Base-by-base conservation (phyloP, 2,888 invertebrate genomes). In the Acleris holmiana region DNA sequence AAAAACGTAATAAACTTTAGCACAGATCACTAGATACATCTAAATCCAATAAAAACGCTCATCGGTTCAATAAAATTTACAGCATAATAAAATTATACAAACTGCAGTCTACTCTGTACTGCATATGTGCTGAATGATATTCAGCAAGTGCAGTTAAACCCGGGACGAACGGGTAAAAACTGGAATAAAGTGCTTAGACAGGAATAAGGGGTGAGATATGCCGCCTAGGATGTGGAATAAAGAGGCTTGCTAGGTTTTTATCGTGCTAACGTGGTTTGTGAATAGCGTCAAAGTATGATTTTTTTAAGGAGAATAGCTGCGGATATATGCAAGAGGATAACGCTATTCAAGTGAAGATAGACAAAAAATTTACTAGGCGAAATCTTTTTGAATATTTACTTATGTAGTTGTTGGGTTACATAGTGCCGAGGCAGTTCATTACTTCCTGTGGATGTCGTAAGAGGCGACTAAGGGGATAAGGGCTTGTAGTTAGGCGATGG, bases 21-120 rank as follows among this genome's bases (percentile, higher is more conserved):
- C 1, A 44, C 44, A n/a, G 7, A 44, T 2, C 5, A 17, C 15
- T 44, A 44, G n/a, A 44, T 35, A 8, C 35, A 15, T 44, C 44
- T 44, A 17, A 44, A 44, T 2, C 44, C 44, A 44, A n/a, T 44
- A 10, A 18, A 47, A 47, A 47, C 40, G 41, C 53, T 21, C 40
- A 21, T 19, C 40, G 19, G 19, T n/a, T 0, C 15, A 21, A 54
- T 54, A 40, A 53, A 53, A 40, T 40, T 54, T 54, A 51, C 41
- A 21, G 53, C 21, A 41, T 54, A 54, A 54, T 54, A 54, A 54
- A 54, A 54, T 54, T 54, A 41, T 54, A 40, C 40, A 40, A 17
- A 51, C 19, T 51, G 51, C 35, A 18, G 17, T 10, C 2, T 4
- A 51, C 17, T 35, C 35, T 13, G 35, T 40, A 21, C 15, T 18